Base-by-base conservation (phyloP, 2,113 vertebrate species). In the Pseudopipra pipra region DNA sequence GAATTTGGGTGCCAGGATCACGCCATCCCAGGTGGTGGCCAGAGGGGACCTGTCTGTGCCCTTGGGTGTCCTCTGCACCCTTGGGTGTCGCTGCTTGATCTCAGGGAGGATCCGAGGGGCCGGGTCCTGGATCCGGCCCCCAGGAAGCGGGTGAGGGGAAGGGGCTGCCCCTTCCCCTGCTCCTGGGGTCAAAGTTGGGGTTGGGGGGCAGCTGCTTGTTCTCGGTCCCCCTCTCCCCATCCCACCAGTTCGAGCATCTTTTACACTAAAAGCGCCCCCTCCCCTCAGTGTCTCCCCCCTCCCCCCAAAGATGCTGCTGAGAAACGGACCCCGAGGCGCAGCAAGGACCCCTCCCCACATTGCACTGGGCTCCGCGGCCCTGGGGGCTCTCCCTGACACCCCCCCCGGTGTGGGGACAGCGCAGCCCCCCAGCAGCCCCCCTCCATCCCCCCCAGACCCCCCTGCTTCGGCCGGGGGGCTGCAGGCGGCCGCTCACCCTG, bases 401-500 rank as follows among this genome's bases (percentile, higher is more conserved):
- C 51, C 55, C 28, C 33, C 15, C 21, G 7, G 12, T 4, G 12
- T 51, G 51, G 41, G 51, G 51, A 44, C 51, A 37, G 33, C 4
- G 20, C 77, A 55, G 31, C 24, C 39, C 24, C 39, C 61, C 56
- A 46, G 59, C 62, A 37, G 41, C 44, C n/a, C 54, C 54, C 43
- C 51, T 27, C 2, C 24, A 51, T 25, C 46, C 20, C 20, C 46
- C 49, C 24, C 49, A 51, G 49, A 8, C 37, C 49, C 33, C 55
- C 93, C 82, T 94, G 83, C 72, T 88, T 94, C 51, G 17, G 3
- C 19, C 62, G 9, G 14, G 79, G 78, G 63, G 63, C 52, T 62
- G 35, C 49, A 39, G 56, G 62, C 27, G 96, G 91, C 95, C 94
- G 95, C 97, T 85, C 55, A 73, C 87, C 93, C 66, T 2, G 20